These are phyloP conservation scores for Suillia variegata DNA, from an alignment of 2,888 invertebrate genomes.

Conservation along the genomic window DNA sequence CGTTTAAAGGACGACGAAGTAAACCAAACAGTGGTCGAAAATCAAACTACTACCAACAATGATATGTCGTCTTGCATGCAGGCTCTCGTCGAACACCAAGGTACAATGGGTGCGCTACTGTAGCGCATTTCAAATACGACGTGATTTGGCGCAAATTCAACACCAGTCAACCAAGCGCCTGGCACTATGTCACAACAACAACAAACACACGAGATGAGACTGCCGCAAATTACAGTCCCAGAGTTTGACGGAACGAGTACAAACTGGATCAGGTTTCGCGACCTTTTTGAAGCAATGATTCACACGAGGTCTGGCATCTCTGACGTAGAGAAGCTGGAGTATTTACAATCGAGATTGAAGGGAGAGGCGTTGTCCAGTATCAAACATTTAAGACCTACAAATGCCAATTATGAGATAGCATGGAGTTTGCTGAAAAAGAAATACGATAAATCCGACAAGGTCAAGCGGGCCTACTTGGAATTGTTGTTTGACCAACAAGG, in stretches of 20 bases:
- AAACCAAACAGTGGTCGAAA: not conserved
- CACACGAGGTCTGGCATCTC: slow-evolving; percentile 20
- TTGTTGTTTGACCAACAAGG: slow-evolving; percentile 17
- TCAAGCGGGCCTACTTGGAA: slow-evolving; percentile 20
- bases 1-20: not conserved
- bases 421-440: slow-evolving; percentile 25
- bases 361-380: slow-evolving; percentile 24
- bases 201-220: slow-evolving; percentile 11
- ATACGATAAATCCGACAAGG: slow-evolving; percentile 23
- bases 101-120: slow-evolving; percentile 6
- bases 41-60: not conserved
- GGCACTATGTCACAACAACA: not conserved
- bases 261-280: slow-evolving; percentile 24
- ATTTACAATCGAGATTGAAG: slow-evolving; percentile 24
- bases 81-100: slow-evolving; percentile 11
- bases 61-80: slow-evolving; percentile 9
- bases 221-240: slow-evolving; percentile 25
- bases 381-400: slow-evolving; percentile 16
- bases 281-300: slow-evolving; percentile 22
- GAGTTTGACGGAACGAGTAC: slow-evolving; percentile 20
- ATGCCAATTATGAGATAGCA: slow-evolving; percentile 24
- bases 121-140: slow-evolving; percentile 7
- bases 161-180: not conserved
- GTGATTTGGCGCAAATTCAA: not conserved
- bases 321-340: slow-evolving; percentile 23